phyloP scores from a whole-genome alignment of 2,113 vertebrate species.

The Boulengeromyrus knoepffleri region DNA sequence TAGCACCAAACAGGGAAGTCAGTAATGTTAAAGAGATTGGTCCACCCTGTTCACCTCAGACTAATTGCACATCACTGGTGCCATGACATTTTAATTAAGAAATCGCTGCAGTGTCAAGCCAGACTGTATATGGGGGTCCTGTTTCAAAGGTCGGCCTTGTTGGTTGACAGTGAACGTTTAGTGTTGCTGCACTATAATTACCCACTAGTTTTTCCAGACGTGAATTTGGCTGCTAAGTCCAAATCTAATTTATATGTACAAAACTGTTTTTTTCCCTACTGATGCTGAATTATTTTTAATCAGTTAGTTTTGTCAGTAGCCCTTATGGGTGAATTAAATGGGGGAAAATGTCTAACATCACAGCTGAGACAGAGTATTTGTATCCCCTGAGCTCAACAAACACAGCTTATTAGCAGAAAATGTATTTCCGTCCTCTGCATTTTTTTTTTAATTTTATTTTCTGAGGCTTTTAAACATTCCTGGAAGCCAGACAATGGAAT shows the following conservation, averaged over 20 bases:
- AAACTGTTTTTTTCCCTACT: not conserved
- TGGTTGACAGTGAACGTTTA: not conserved
- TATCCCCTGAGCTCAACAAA: not conserved
- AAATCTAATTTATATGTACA: not conserved
- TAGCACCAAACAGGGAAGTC: not conserved
- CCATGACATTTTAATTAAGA: not conserved
- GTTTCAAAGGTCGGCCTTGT: not conserved
- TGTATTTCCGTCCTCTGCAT: not conserved
- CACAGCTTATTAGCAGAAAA: not conserved
- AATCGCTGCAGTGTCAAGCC: not conserved
- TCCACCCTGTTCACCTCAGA: not conserved
- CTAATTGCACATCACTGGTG: not conserved
- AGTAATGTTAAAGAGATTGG: constrained; percentile 1
- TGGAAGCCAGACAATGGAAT: not conserved
- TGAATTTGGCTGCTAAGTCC: not conserved
- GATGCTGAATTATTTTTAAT: constrained; percentile 1
- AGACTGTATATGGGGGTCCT: not conserved
- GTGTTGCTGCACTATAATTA: not conserved
- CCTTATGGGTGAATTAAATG: not conserved
- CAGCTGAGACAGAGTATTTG: constrained; percentile 2
- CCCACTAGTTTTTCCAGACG: not conserved
- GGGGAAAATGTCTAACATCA: not conserved
- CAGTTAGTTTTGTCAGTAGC: not conserved
- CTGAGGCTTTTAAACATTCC: not conserved
- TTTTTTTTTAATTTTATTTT: not conserved